phyloP scores from a whole-genome alignment of 1,140 invertebrate genomes.

The Zaprionus camerounensis region DNA sequence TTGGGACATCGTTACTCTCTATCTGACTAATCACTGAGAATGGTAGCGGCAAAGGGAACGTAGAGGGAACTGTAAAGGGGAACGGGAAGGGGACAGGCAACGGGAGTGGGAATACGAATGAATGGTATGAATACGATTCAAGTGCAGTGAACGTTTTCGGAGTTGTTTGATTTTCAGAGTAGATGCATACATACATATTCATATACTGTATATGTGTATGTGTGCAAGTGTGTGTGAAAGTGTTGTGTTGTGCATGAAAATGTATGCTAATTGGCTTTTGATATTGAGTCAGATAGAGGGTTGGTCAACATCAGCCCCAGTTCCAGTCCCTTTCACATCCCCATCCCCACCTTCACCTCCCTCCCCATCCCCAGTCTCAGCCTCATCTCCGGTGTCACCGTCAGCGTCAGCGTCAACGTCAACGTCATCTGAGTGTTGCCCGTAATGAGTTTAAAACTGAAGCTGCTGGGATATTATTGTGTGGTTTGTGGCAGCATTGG shows the following conservation, averaged over 20 bases:
- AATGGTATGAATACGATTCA: constrained; percentile 70
- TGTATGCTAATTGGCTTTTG: constrained; percentile 83
- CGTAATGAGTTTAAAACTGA: constrained; percentile 54
- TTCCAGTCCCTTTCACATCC: not conserved
- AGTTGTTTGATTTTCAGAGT: constrained; percentile 70
- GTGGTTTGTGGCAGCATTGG: constrained; percentile 38
- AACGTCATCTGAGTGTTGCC: constrained; percentile 25
- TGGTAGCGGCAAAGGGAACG: not conserved
- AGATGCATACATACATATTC: constrained; percentile 2
- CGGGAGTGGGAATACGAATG: constrained; percentile 7
- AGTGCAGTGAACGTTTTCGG: constrained; percentile 74
- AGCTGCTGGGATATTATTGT: constrained; percentile 51
- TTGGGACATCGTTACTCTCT: constrained; percentile 28
- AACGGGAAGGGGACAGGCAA: too few relatives aligned
- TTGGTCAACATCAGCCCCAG: constrained; percentile 22
- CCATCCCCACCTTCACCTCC: not conserved
- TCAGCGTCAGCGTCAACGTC: constrained; percentile 5
- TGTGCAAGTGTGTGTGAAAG: constrained; percentile 3
- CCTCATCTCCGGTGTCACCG: constrained; percentile 3
- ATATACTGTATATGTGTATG: not conserved
- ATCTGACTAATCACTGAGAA: constrained; percentile 9
- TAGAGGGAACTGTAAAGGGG: too few relatives aligned
- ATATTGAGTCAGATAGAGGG: constrained; percentile 56
- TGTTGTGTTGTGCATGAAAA: constrained; percentile 50
- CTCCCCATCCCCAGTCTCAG: not conserved